Evolutionary conservation across 2,888 invertebrate genomes (phyloP).

Genomic region (Hoplodrina ambigua): DNA sequence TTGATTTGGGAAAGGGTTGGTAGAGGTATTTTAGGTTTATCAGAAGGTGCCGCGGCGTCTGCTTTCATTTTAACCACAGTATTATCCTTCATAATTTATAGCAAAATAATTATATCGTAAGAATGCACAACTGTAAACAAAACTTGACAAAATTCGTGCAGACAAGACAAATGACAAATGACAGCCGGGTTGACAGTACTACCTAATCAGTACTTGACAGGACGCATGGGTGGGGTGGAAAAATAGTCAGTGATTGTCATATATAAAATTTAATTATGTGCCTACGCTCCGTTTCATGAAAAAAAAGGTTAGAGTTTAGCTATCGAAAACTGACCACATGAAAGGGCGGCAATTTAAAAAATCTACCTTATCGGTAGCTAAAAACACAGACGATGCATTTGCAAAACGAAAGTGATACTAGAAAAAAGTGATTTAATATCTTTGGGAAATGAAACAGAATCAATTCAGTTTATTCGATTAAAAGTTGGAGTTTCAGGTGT

Average conservation of each 20-base stretch:
- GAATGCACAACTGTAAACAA: slow-evolving; percentile 38
- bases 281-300: neutral
- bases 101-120: slow-evolving; percentile 17
- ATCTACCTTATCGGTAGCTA: too few species aligned
- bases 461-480: too few species aligned
- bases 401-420: too few species aligned
- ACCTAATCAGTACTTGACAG: too few species aligned
- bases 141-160: slow-evolving; percentile 2
- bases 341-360: too few species aligned
- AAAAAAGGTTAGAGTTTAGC: neutral
- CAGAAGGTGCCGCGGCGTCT: slow-evolving; percentile 74
- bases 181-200: slow-evolving; percentile 18
- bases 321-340: too few species aligned
- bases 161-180: neutral
- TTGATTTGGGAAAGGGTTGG: slow-evolving; percentile 97
- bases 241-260: neutral
- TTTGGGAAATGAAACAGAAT: too few species aligned
- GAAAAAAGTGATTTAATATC: too few species aligned
- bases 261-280: neutral
- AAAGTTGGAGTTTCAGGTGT: too few species aligned
- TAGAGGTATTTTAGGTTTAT: slow-evolving; percentile 90
- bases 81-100: slow-evolving; percentile 34
- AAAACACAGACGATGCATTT: too few species aligned
- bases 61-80: slow-evolving; percentile 76
- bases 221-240: too few species aligned